These are phyloP conservation scores for Leptodactylus fuscus DNA, from an alignment of 2,113 vertebrate genomes.

Conservation along the genomic window DNA sequence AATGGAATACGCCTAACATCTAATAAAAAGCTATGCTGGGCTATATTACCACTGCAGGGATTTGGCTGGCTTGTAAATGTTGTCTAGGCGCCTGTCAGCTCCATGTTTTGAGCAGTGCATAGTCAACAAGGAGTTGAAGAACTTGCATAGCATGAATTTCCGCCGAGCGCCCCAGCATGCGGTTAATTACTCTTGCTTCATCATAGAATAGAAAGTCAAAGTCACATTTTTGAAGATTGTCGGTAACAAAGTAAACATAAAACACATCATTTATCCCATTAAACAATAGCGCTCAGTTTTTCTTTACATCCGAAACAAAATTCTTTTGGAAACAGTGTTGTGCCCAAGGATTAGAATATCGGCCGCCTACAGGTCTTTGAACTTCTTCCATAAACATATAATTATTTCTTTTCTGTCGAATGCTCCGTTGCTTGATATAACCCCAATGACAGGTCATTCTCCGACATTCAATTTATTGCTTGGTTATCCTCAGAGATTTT, in stretches of 20 bases:
- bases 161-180: constrained; percentile 49
- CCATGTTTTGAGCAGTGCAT: constrained; percentile 19
- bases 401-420: constrained; percentile 60
- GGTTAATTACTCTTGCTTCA: constrained; percentile 53
- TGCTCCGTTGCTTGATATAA: constrained; percentile 78
- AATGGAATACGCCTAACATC: constrained; percentile 39
- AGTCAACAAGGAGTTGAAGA: constrained; percentile 52
- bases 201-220: constrained; percentile 43
- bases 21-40: constrained; percentile 36
- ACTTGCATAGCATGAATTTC: constrained; percentile 52
- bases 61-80: constrained; percentile 53
- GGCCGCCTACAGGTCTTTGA: constrained; percentile 69
- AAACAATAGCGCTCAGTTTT: constrained; percentile 54
- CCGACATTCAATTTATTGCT: constrained; percentile 79
- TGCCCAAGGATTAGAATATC: constrained; percentile 35
- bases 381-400: constrained; percentile 70
- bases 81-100: constrained; percentile 53
- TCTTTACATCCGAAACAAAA: constrained; percentile 44
- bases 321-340: constrained; percentile 41
- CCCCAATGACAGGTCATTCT: constrained; percentile 81
- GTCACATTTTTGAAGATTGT: constrained; percentile 41
- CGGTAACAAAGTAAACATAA: constrained; percentile 55
- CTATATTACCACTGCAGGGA: constrained; percentile 38
- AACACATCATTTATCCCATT: constrained; percentile 40
- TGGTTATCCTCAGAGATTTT: constrained; percentile 77